phyloP scores from a whole-genome alignment of 2,113 vertebrate species.

The Cyanoramphus novaezelandiae region DNA sequence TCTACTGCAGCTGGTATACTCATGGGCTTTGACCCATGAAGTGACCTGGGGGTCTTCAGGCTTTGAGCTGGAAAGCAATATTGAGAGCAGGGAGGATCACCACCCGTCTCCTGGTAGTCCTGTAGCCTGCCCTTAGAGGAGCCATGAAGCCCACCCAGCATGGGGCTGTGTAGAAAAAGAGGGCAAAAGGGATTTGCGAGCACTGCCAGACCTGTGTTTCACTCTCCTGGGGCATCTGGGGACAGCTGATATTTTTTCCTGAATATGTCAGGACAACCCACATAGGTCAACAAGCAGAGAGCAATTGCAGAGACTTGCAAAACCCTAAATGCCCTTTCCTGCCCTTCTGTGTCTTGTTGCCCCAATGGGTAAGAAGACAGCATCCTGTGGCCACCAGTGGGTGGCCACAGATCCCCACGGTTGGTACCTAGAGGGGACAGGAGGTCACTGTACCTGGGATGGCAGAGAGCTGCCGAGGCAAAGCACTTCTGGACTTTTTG shows the following conservation, averaged over 20 bases:
- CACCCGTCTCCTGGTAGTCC: neutral
- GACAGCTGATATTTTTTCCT: neutral
- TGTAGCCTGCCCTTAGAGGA: neutral
- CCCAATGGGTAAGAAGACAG: neutral
- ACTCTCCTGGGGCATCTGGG: neutral
- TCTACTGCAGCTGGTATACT: neutral
- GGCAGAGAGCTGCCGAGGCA: neutral
- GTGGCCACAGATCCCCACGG: rapidly evolving
- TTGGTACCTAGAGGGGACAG: neutral
- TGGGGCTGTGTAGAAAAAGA: neutral
- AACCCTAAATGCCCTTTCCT: neutral
- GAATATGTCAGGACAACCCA: neutral
- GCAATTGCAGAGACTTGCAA: neutral
- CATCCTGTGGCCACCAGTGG: rapidly evolving
- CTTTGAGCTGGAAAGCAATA: conserved; percentile 33
- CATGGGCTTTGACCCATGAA: neutral
- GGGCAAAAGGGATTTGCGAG: neutral
- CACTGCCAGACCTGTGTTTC: neutral
- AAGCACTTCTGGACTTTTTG: neutral
- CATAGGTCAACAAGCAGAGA: neutral
- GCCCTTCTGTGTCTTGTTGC: neutral
- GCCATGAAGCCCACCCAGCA: rapidly evolving
- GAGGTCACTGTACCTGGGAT: conserved; percentile 7
- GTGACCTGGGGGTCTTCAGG: neutral
- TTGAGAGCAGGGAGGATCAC: neutral